These are phyloP conservation scores for Muntiacus muntjak DNA, from an alignment of 2,113 vertebrate species.

Conservation along the genomic window DNA sequence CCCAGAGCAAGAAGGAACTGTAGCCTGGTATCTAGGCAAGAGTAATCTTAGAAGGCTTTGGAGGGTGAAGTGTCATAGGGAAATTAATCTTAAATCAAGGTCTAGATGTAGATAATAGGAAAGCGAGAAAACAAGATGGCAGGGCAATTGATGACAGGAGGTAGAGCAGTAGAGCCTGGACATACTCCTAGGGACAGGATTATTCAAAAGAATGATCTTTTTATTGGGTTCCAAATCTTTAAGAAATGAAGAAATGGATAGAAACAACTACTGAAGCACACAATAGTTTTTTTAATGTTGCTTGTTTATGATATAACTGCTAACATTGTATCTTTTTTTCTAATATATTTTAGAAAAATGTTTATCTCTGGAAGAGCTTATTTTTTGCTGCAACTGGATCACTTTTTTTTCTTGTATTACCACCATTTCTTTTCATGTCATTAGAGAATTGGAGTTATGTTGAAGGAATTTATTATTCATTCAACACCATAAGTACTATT, in stretches of 20 bases:
- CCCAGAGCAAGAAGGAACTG: background rate
- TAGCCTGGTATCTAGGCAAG: background rate
- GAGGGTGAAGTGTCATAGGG: background rate
- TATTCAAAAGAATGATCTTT: background rate
- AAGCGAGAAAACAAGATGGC: background rate
- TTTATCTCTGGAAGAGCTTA: background rate
- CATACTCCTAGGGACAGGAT: background rate
- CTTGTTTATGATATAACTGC: background rate
- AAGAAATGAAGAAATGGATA: background rate
- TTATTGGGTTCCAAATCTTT: background rate
- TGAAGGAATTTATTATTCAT: background rate
- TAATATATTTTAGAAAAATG: conserved; percentile 24
- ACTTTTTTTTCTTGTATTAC: background rate
- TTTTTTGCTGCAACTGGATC: background rate
- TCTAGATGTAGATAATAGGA: background rate
- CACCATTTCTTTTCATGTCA: background rate
- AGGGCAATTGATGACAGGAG: background rate
- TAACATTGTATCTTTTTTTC: background rate
- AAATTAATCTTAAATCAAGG: background rate
- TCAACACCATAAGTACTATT: background rate
- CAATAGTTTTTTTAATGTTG: background rate
- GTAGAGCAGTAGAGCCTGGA: background rate
- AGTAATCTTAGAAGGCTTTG: background rate
- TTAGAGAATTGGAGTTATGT: background rate
- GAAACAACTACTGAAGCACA: background rate